Evolutionary conservation across 2,113 vertebrate species (phyloP).

Genomic region (Dromaius novaehollandiae): DNA sequence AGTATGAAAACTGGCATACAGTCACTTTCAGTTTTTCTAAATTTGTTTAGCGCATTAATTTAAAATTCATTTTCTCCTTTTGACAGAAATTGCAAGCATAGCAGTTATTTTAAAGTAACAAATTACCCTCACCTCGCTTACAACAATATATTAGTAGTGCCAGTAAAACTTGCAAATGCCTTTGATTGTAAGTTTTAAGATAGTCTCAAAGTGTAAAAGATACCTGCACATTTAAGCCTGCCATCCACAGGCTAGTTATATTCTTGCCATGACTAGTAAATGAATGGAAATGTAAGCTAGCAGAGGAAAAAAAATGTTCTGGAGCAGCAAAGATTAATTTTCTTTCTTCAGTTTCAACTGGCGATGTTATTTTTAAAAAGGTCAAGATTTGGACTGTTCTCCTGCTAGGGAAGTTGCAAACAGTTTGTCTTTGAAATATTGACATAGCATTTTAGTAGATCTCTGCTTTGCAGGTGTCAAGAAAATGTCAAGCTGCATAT

Average conservation of each 20-base stretch:
- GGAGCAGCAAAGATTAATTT: not conserved
- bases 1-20: not conserved
- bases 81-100: not conserved
- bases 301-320: not conserved
- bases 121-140: not conserved
- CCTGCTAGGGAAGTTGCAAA: not conserved
- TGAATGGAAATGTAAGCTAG: accelerated
- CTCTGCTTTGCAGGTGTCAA: not conserved
- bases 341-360: accelerated
- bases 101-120: not conserved
- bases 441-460: accelerated
- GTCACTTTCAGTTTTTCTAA: not conserved
- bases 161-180: not conserved
- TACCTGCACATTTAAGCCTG: not conserved
- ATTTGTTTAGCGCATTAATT: not conserved
- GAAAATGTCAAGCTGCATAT: not conserved
- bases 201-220: too few relatives aligned
- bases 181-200: too few relatives aligned
- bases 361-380: not conserved
- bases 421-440: not conserved
- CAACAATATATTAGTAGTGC: accelerated
- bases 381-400: not conserved
- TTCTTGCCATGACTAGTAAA: not conserved
- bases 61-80: not conserved
- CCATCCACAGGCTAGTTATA: not conserved